Percentiles rank a stretch among this genome's conserved stretches.
phyloP scores from a whole-genome alignment of 1,140 invertebrate genomes.

The Mactra quadrangularis region DNA sequence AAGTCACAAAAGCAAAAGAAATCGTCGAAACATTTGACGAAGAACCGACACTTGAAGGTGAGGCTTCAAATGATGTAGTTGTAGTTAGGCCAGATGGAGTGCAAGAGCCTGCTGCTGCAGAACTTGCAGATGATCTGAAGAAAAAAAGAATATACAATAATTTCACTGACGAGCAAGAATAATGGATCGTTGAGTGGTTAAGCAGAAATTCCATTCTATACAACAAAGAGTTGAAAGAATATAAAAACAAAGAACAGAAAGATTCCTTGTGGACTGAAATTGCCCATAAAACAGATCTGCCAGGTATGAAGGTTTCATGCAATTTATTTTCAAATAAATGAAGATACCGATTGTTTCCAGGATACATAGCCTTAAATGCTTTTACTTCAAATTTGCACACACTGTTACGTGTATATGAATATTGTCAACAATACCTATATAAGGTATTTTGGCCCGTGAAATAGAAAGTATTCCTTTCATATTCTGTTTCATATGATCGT shows the following conservation, averaged over 20 bases:
- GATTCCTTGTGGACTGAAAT: neutral
- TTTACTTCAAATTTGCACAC: neutral
- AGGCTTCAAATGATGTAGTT: neutral
- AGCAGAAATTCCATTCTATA: neutral
- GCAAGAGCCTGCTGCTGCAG: neutral
- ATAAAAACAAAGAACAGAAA: constrained; percentile 7
- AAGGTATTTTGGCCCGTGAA: too few relatives aligned
- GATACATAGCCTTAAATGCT: neutral
- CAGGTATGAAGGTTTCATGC: neutral
- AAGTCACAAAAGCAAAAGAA: too few relatives aligned
- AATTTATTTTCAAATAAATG: neutral
- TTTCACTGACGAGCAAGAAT: neutral
- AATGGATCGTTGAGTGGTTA: neutral
- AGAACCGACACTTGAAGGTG: neutral
- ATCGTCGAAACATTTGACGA: too few relatives aligned
- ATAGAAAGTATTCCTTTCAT: too few relatives aligned
- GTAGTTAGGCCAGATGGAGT: neutral
- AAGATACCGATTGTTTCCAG: neutral
- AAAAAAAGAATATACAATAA: neutral
- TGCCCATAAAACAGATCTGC: constrained; percentile 3
- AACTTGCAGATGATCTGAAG: neutral
- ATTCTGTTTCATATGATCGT: too few relatives aligned
- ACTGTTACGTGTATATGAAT: neutral
- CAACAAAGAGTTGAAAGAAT: neutral
- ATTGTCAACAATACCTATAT: neutral